Percentiles rank a stretch among this genome's conserved stretches.
These are phyloP conservation scores for Amorpha juglandis DNA, from an alignment of 2,888 invertebrate species.

Conservation along the genomic window DNA sequence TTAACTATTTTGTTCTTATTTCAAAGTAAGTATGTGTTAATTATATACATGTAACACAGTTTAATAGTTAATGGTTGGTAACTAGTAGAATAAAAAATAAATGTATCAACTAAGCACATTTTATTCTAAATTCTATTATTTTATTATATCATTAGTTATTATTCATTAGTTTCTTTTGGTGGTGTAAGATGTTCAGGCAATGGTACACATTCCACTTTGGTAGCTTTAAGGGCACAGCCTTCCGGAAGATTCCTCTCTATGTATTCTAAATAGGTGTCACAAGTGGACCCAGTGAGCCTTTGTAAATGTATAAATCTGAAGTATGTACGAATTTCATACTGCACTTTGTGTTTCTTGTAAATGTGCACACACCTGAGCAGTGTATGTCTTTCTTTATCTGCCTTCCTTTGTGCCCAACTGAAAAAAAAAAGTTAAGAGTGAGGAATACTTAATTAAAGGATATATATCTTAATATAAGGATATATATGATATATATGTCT, in stretches of 20 bases:
- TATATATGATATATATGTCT: too few relatives aligned
- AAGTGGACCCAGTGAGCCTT: constrained; percentile 96
- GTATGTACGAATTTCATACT: constrained; percentile 98
- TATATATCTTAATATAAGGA: too few relatives aligned
- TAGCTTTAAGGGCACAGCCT: constrained; percentile 96
- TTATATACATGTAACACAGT: too few relatives aligned
- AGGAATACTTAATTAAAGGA: neutral
- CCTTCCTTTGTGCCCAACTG: constrained; percentile 90
- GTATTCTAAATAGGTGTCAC: constrained; percentile 97
- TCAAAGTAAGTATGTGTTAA: too few relatives aligned
- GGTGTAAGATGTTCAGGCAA: constrained; percentile 83
- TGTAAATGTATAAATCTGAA: constrained; percentile 93
- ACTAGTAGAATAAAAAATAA: constrained; percentile 30
- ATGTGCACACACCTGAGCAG: constrained; percentile 94
- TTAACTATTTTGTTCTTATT: too few relatives aligned
- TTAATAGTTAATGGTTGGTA: too few relatives aligned
- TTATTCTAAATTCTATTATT: constrained; percentile 44
- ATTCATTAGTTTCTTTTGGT: constrained; percentile 60
- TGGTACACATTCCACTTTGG: constrained; percentile 87
- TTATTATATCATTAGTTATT: constrained; percentile 34
- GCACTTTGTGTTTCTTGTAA: constrained; percentile 96
- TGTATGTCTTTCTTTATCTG: constrained; percentile 90
- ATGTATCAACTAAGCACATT: constrained; percentile 38
- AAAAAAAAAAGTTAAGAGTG: constrained; percentile 55
- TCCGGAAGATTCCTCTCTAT: constrained; percentile 98